phyloP scores from a whole-genome alignment of 2,113 vertebrate genomes.

The Alces alces region DNA sequence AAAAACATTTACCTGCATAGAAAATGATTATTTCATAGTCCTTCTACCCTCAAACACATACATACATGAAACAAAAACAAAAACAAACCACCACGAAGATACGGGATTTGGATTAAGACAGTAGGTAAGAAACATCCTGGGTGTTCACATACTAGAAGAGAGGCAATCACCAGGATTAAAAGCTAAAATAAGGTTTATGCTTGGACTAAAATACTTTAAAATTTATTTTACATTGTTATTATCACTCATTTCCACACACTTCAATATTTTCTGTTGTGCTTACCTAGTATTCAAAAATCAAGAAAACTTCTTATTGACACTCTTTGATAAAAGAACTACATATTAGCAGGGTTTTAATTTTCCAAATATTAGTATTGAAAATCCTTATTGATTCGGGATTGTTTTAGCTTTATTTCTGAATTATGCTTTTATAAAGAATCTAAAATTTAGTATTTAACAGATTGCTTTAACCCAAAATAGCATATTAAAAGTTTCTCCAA shows the following conservation, averaged over 20 bases:
- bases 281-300: background rate
- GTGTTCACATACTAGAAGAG: background rate
- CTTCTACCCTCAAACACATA: background rate
- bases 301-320: background rate
- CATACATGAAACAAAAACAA: background rate
- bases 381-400: background rate
- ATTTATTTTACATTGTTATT: background rate
- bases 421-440: background rate
- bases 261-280: background rate
- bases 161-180: background rate
- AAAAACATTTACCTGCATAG: background rate
- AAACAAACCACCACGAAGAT: background rate
- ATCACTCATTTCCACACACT: background rate
- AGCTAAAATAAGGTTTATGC: background rate
- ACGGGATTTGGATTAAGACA: background rate
- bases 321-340: background rate
- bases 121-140: background rate
- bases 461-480: background rate
- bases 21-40: background rate
- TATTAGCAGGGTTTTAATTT: background rate
- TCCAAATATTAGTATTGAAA: background rate
- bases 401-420: constrained; percentile 16
- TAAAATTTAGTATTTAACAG: constrained; percentile 18
- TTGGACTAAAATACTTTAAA: background rate
- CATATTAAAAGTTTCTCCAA: background rate